Evolutionary conservation across 2,888 invertebrate species (phyloP), one percentile per base, ranked within the genome.

Genomic region (Lasioglossum vierecki): DNA sequence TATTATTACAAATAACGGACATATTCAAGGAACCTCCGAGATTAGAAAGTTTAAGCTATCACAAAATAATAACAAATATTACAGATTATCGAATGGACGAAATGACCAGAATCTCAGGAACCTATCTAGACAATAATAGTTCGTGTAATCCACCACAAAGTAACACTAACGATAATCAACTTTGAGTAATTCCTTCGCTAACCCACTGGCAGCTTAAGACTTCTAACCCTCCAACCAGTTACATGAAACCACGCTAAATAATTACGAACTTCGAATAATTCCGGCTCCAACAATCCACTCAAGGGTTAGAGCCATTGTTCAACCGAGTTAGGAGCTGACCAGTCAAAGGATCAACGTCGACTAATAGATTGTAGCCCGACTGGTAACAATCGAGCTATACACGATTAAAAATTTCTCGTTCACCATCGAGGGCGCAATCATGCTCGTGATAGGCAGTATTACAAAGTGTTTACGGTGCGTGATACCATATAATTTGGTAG

Each of bases 401-500:
- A 2, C 4, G 11, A 73, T 75, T 83, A 72, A 76, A 49, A 75
- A 57, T 53, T 41, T 39, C 35, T 41, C n/a, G 22, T 30, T 57
- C 26, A 49, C 26, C 74, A 84, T 84, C 26, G 70, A 66, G 75
- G 46, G 63, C 68, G 41, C 70, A 39, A 74, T 35, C 63, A 41
- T 22, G 13, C 39, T 4, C 68, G 30, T n/a, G 71, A 46, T 57
- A 26, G 75, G 35, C 18, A 9, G 13, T n/a, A 53, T n/a, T 46
- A 39, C 72, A n/a, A 57, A 49, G 15, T 70, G 74, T 74, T 78
- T 30, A 30, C 74, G 26, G 70, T 70, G 70, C 83, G 78, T 15
- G 84, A 83, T 57, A 78, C 71, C 41, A 41, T 84, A 71, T 71
- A 84, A 83, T 84, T 84, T 84, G 44, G 63, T 46, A 75, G 75